These are phyloP conservation scores for Clarias macrocephalus DNA, from an alignment of 2,113 vertebrate genomes.

Conservation along the genomic window DNA sequence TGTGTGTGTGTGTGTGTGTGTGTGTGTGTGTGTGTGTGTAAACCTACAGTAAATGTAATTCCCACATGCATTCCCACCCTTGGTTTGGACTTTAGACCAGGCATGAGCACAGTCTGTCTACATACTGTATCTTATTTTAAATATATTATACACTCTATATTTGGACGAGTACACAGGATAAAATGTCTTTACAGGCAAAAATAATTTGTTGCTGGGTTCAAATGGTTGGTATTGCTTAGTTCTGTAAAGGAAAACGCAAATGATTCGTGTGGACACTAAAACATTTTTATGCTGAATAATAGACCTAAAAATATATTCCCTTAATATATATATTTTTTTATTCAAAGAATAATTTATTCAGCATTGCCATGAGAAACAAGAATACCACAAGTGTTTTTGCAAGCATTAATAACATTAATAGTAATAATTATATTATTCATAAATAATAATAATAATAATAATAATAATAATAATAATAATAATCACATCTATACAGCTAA, in stretches of 20 bases:
- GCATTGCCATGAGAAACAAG: slow-evolving; percentile 72
- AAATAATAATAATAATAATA: slow-evolving; percentile 76
- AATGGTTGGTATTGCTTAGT: slow-evolving; percentile 70
- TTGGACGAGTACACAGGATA: slow-evolving; percentile 41
- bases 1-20: too few relatives aligned
- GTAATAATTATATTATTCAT: slow-evolving; percentile 76
- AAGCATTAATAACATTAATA: slow-evolving; percentile 77
- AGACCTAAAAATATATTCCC: slow-evolving; percentile 39
- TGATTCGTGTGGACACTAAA: slow-evolving; percentile 38
- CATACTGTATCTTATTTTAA: neutral
- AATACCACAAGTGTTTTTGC: slow-evolving; percentile 73
- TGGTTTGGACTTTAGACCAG: neutral
- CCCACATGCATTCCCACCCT: too few relatives aligned
- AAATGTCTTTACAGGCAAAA: slow-evolving; percentile 52
- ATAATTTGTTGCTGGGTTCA: slow-evolving; percentile 53
- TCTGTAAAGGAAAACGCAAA: slow-evolving; percentile 48
- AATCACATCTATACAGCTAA: slow-evolving; percentile 76
- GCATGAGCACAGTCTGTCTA: slow-evolving; percentile 2
- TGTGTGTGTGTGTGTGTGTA: too few relatives aligned
- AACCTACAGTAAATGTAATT: too few relatives aligned
- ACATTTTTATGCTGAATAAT: slow-evolving; percentile 34
- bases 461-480: slow-evolving; percentile 76
- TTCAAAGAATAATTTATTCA: slow-evolving; percentile 80
- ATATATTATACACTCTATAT: neutral
- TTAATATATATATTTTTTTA: slow-evolving; percentile 58